Conservation (phyloP, 1,140 invertebrate genomes). For the Pollicipes pollicipes region DNA sequence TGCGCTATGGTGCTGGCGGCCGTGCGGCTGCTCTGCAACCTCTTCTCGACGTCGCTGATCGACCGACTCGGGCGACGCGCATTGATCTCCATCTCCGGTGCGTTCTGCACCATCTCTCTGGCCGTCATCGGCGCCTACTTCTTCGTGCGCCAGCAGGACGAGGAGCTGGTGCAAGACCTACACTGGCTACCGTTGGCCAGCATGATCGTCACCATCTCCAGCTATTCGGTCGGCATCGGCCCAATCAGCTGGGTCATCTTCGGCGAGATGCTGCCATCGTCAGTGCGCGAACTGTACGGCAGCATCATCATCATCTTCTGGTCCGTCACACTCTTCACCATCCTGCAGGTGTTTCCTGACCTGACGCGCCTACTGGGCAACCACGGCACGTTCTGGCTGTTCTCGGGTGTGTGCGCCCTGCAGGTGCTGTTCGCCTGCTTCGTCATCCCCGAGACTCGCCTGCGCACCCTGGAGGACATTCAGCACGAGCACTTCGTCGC, state of each 20-base stretch:
- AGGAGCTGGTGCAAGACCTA: background rate
- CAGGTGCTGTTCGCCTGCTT: background rate
- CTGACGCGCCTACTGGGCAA: background rate
- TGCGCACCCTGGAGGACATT: slow-evolving; percentile 32
- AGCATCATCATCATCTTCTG: background rate
- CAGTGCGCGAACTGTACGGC: background rate
- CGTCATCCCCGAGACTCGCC: background rate
- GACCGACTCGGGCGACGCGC: background rate
- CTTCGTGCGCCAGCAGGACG: background rate
- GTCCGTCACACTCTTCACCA: background rate
- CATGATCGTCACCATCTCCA: background rate
- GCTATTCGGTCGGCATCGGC: background rate
- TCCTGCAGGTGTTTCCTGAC: background rate
- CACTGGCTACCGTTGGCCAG: background rate
- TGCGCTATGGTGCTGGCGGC: slow-evolving; percentile 3
- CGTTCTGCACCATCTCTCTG: background rate
- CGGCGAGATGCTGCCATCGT: background rate
- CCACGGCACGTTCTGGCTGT: background rate
- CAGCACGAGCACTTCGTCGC: slow-evolving; percentile 21
- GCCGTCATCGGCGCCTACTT: background rate
- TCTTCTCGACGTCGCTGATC: background rate
- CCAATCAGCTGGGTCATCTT: background rate
- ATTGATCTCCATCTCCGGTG: background rate
- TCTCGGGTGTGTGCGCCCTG: background rate
- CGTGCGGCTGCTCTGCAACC: background rate